Evolutionary conservation across 37 sponge, comb jelly and placozoan genomes (phyloP), one percentile per base, ranked within the genome.

Genomic region (Amphimedon queenslandica): DNA sequence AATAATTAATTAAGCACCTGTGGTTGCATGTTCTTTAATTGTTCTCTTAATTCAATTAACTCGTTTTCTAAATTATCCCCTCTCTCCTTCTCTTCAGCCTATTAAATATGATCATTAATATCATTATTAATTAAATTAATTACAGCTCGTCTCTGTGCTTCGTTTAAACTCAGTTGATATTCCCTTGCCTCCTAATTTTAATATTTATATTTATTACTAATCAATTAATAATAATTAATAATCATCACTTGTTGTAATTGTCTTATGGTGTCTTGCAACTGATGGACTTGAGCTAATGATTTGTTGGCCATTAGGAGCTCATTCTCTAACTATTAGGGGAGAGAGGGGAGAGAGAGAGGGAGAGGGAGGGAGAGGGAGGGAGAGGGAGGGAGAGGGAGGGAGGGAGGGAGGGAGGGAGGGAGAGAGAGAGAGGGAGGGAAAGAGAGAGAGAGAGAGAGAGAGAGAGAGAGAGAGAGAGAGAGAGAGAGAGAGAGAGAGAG

Each of bases 391-490:
- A 70, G 70, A 41, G 47, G 28, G 70, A 40, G 70, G 11, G 70
- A 38, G 68, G 27, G 40, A 68, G 18, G 24, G 18, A 77, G 57
- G 16, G 38, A 53, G 55, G 40, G 39, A n/a, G 24, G 60, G 23
- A 35, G 37, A 57, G 31, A 29, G 55, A 64, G 57, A 69, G 33
- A 24, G 8, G 3, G 65, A 73, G 61, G 30, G 74, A 32, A 63
- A 73, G 74, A 73, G 74, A 57, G 74, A 58, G 61, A 41, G 71
- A 41, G 53, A 70, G 68, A 67, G 68, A 67, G 68, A 67, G 68
- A 67, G 68, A 67, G 68, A 67, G 68, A 67, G 68, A 67, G 68
- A 67, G 68, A 67, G 68, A 67, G 68, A 67, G 68, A 67, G 68
- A 74, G 63, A 74, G 57, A 74, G 63, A 63, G 68, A 67, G 68